These are phyloP conservation scores for Sitta europaea DNA, from an alignment of 2,113 vertebrate genomes.

Conservation along the genomic window DNA sequence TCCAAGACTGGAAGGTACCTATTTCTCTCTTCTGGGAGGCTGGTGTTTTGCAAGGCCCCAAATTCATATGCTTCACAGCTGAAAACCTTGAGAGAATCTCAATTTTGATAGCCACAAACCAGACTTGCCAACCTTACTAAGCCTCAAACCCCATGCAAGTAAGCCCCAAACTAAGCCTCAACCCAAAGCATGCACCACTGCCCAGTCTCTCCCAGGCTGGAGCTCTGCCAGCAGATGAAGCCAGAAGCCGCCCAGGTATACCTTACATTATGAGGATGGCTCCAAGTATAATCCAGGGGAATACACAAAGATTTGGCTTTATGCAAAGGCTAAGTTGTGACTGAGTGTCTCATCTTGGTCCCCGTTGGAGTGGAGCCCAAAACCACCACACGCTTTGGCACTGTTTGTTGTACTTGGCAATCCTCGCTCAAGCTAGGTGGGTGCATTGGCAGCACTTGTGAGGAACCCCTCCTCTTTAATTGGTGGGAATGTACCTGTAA, in stretches of 20 bases:
- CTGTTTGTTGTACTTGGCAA: slow-evolving; percentile 59
- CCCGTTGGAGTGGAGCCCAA: slow-evolving; percentile 18
- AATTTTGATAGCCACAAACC: slow-evolving; percentile 4
- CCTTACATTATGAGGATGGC: neutral
- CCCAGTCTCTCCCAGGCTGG: neutral
- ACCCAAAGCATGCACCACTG: neutral
- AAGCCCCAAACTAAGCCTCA: slow-evolving; percentile 9
- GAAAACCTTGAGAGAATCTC: slow-evolving; percentile 9
- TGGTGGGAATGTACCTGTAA: slow-evolving; percentile 65
- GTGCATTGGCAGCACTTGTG: slow-evolving; percentile 68
- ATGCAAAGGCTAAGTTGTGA: slow-evolving; percentile 46
- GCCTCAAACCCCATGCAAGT: too few relatives aligned
- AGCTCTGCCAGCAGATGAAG: neutral
- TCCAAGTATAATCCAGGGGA: slow-evolving; percentile 19
- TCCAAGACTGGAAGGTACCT: slow-evolving; percentile 59
- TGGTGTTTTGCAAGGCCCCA: neutral
- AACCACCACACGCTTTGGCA: slow-evolving; percentile 62
- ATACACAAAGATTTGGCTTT: slow-evolving; percentile 44
- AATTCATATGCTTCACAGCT: slow-evolving; percentile 2
- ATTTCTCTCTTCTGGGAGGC: slow-evolving; percentile 38
- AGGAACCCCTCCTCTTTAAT: slow-evolving; percentile 70
- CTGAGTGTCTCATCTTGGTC: slow-evolving; percentile 58
- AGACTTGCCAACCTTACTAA: neutral
- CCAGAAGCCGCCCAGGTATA: neutral
- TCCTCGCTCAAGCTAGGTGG: slow-evolving; percentile 47